Evolutionary conservation across 1,140 invertebrate species (phyloP).

Genomic region (Eupeodes corollae): DNA sequence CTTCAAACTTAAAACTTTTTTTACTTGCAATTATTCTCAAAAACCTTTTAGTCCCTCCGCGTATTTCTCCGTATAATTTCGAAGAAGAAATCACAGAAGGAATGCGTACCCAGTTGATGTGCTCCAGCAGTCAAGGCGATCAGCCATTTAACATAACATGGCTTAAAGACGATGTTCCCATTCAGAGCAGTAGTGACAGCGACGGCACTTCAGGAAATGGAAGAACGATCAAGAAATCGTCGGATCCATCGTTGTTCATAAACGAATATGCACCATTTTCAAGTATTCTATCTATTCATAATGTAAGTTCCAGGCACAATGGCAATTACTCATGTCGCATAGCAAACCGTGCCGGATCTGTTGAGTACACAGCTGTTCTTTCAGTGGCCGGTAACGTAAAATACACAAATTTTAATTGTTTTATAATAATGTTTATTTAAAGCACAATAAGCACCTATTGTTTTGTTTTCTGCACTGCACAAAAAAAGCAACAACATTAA

Average conservation of each 20-base stretch:
- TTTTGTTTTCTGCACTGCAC: too few species aligned
- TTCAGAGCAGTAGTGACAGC: conserved; percentile 3
- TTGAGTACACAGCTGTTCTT: conserved; percentile 48
- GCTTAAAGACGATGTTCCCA: conserved; percentile 43
- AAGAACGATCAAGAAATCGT: conserved; percentile 7
- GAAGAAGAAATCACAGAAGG: conserved; percentile 57
- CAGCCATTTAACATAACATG: conserved; percentile 60
- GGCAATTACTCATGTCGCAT: conserved; percentile 57
- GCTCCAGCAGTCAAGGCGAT: conserved; percentile 65
- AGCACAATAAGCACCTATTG: background rate
- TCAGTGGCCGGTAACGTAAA: conserved; percentile 50
- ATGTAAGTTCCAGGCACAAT: conserved; percentile 47
- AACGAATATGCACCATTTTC: conserved; percentile 40
- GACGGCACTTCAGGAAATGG: conserved; percentile 3
- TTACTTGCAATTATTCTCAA: too few species aligned
- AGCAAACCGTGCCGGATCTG: conserved; percentile 46
- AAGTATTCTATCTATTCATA: conserved; percentile 49
- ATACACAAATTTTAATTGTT: background rate
- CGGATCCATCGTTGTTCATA: conserved; percentile 24
- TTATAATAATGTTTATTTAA: background rate
- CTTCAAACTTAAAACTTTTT: background rate
- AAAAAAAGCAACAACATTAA: too few species aligned
- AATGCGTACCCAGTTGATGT: conserved; percentile 63
- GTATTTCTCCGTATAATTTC: conserved; percentile 51
- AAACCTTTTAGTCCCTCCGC: conserved; percentile 46